phyloP scores from a whole-genome alignment of 2,797 vertebrate species.

The Squalus acanthias region DNA sequence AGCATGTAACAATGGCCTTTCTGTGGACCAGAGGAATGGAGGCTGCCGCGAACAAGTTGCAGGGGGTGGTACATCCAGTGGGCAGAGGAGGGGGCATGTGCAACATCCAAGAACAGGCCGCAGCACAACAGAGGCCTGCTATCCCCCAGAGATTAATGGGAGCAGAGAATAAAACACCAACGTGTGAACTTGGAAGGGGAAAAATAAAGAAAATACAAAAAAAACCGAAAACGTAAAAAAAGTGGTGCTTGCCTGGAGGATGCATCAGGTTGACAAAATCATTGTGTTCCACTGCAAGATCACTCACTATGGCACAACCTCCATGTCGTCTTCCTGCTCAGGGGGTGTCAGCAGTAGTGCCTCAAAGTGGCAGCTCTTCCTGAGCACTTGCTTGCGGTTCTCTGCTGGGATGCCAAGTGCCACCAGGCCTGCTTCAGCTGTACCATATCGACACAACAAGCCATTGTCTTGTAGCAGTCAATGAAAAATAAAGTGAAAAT shows the following conservation, averaged over 20 bases:
- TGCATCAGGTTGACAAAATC: neutral
- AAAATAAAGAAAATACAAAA: neutral
- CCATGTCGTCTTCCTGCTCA: neutral
- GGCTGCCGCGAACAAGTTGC: neutral
- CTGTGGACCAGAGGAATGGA: neutral
- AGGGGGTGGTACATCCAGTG: neutral
- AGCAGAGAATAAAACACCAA: neutral
- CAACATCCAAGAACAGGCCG: neutral
- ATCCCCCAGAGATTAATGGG: neutral
- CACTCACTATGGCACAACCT: neutral
- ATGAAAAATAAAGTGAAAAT: neutral
- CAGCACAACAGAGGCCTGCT: neutral
- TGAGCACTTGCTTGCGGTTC: neutral
- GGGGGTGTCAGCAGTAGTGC: neutral
- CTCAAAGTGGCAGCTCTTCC: neutral
- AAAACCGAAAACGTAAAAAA: neutral
- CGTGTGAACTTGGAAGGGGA: neutral
- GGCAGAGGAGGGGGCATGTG: neutral
- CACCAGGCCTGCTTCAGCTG: neutral
- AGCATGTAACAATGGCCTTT: neutral
- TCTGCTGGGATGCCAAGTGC: neutral
- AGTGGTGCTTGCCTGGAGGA: neutral
- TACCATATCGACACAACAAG: neutral
- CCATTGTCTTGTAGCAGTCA: neutral
- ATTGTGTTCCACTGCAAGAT: neutral